These are phyloP conservation scores for Lysandra bellargus DNA, from an alignment of 2,888 invertebrate species.

Conservation along the genomic window DNA sequence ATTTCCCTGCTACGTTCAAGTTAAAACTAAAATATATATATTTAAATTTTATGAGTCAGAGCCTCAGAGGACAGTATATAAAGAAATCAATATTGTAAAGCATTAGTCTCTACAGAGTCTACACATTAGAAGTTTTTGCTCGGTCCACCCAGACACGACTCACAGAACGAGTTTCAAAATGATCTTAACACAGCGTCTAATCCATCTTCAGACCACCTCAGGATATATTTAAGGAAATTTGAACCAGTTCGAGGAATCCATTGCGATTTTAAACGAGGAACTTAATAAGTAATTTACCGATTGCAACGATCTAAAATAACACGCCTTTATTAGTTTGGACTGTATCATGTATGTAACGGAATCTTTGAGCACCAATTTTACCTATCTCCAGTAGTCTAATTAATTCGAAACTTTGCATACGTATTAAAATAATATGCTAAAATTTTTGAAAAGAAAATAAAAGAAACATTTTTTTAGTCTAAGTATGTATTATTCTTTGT, in stretches of 20 bases:
- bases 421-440: too few species aligned
- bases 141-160: neutral
- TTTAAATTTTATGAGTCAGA: neutral
- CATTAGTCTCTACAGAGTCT: neutral
- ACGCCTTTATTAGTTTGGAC: conserved; percentile 45
- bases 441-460: too few species aligned
- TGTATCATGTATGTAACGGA: too few species aligned
- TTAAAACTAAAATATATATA: neutral
- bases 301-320: neutral
- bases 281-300: neutral
- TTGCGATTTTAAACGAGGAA: neutral
- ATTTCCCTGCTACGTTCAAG: neutral
- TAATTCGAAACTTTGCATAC: too few species aligned
- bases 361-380: too few species aligned
- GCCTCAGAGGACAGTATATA: neutral
- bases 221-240: neutral
- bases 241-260: neutral
- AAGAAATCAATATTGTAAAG: neutral
- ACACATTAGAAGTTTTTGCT: neutral
- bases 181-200: neutral
- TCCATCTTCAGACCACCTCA: neutral
- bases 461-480: too few species aligned
- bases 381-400: too few species aligned
- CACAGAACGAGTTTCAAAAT: neutral
- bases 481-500: conserved; percentile 49